Percentiles rank a stretch among this genome's conserved stretches.
phyloP scores from a whole-genome alignment of 2,113 vertebrate genomes.

The Callionymus lyra region DNA sequence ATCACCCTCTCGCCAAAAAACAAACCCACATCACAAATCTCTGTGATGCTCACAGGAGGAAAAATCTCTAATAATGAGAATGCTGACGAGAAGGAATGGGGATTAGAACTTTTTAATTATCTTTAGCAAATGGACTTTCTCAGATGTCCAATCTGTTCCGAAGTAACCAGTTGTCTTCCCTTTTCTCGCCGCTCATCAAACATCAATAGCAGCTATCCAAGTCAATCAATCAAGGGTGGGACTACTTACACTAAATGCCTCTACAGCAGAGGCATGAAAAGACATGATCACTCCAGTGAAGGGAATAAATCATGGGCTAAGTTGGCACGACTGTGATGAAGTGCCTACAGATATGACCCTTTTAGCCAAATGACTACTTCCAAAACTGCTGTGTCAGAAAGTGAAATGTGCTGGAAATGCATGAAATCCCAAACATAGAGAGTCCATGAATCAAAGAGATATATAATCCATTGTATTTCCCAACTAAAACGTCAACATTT shows the following conservation, averaged over 20 bases:
- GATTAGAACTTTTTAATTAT: slow-evolving; percentile 34
- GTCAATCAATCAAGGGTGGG: slow-evolving; percentile 32
- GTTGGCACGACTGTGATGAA: neutral
- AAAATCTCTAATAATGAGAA: slow-evolving; percentile 2
- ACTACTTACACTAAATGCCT: slow-evolving; percentile 13
- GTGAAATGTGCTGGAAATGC: neutral
- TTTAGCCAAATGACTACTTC: slow-evolving; percentile 7
- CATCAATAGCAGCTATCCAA: slow-evolving; percentile 30
- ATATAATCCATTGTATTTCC: too few relatives aligned
- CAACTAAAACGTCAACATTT: too few relatives aligned
- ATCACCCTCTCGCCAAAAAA: neutral
- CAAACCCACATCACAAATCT: neutral
- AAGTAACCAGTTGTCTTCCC: too few relatives aligned
- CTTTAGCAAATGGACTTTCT: slow-evolving; percentile 13
- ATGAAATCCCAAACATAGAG: too few relatives aligned
- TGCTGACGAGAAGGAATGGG: slow-evolving; percentile 34
- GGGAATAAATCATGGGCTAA: slow-evolving; percentile 3
- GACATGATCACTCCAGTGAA: slow-evolving; percentile 1
- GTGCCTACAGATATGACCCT: neutral
- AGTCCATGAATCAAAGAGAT: too few relatives aligned
- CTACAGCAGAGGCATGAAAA: slow-evolving; percentile 9
- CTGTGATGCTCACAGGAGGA: slow-evolving; percentile 1
- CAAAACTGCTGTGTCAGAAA: slow-evolving; percentile 17
- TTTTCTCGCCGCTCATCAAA: slow-evolving; percentile 8
- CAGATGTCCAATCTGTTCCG: slow-evolving; percentile 1